These are phyloP conservation scores for Eidolon dupreanum DNA, from an alignment of 2,797 vertebrate genomes.

Conservation along the genomic window DNA sequence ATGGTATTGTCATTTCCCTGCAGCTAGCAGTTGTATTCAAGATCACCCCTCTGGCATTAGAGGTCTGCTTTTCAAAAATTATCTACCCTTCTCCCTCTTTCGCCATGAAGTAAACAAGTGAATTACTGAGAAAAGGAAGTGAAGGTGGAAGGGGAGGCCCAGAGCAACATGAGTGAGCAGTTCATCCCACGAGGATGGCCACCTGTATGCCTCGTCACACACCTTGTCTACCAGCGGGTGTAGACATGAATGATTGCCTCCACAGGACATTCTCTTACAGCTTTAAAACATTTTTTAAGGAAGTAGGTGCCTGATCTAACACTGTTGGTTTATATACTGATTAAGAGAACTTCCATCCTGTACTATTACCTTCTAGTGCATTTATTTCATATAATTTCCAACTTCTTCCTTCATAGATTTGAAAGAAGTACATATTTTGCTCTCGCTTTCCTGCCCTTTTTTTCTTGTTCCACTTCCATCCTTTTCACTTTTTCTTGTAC, in stretches of 20 bases:
- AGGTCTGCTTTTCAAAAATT: not conserved
- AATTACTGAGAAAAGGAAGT: not conserved
- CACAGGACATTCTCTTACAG: not conserved
- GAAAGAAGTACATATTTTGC: not conserved
- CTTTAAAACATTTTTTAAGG: not conserved
- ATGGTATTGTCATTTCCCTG: not conserved
- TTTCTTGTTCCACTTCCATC: not conserved
- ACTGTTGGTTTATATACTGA: not conserved
- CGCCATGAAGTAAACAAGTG: not conserved
- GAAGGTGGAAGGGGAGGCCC: not conserved
- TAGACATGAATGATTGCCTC: not conserved
- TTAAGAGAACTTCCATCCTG: not conserved
- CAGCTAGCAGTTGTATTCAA: not conserved
- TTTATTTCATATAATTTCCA: not conserved
- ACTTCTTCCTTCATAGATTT: not conserved
- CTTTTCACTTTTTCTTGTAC: not conserved
- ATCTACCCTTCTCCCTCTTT: not conserved
- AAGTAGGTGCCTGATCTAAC: not conserved
- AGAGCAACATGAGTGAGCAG: too few relatives aligned
- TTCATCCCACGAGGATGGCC: accelerated
- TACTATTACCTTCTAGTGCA: not conserved
- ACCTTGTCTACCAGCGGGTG: too few relatives aligned
- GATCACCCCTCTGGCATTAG: not conserved
- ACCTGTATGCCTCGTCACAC: accelerated
- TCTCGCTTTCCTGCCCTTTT: not conserved